Evolutionary conservation across 1,140 invertebrate species (phyloP), one percentile per base, ranked within the genome.

Genomic region (Ceratina australensis): DNA sequence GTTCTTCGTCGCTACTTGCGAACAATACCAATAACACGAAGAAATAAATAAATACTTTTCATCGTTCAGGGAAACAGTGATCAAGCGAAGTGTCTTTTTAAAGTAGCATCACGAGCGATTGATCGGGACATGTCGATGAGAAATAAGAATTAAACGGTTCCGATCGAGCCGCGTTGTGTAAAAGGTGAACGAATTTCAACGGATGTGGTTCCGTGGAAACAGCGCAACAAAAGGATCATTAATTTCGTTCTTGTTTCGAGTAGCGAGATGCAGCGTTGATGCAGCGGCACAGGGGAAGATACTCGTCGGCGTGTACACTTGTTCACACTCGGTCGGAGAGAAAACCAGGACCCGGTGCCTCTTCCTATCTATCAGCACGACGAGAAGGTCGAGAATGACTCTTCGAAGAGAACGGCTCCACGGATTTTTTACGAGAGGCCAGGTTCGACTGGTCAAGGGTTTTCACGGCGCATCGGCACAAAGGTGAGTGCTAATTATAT

Each of bases 401-500:
- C 74, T 86, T 64, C 75, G 76, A 69, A 71, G 66, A 61, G 74
- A 71, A 85, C 69, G 64, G 33, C 63, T 82, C 79, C 75, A 72
- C 73, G 77, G 82, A 80, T 81, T 81, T 82, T 80, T 80, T 80
- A 79, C 63, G 80, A 81, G 73, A 80, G 73, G 65, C 81, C 78
- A 77, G 68, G 79, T 81, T 68, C 64, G 73, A 52, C 61, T 72
- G 60, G 80, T 79, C 54, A 72, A 80, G 81, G 81, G 68, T 60
- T 80, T 42, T 84, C 74, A 83, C 69, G 66, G 78, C 69, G 72
- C 71, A 79, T 74, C 72, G 69, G 75, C 72, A 88, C 84, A 88
- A 88, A 87, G 83, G 81, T 80, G 72, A 86, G 87, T 86, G 82
- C 85, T 89, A 88, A 89, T 89, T 87, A 89, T 86, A 84, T 87